Percentiles rank a stretch among this genome's conserved stretches.
phyloP scores from a whole-genome alignment of 2,888 invertebrate species.

The Chrysina gloriosa region DNA sequence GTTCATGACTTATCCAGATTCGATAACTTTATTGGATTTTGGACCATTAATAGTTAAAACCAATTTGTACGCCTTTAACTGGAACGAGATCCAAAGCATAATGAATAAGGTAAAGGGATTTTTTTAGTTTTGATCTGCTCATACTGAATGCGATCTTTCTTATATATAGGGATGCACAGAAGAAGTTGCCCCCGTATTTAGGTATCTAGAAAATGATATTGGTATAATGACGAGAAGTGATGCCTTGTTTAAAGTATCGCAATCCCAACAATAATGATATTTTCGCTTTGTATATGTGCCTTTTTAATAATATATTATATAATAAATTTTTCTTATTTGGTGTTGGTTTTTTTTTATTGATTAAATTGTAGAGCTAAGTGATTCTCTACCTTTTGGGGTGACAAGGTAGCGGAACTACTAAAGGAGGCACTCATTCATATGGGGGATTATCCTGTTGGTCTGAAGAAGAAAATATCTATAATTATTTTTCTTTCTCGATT shows the following conservation, averaged over 20 bases:
- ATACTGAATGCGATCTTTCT: slow-evolving; percentile 12
- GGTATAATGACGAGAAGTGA: slow-evolving; percentile 58
- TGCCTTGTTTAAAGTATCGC: slow-evolving; percentile 50
- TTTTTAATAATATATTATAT: not conserved
- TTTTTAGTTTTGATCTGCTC: not conserved
- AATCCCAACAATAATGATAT: slow-evolving; percentile 29
- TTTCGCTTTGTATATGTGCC: slow-evolving; percentile 33
- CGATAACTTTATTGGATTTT: slow-evolving; percentile 58
- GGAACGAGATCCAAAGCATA: slow-evolving; percentile 61
- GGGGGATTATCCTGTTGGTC: too few relatives aligned
- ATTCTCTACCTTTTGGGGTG: too few relatives aligned
- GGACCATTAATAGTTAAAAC: slow-evolving; percentile 59
- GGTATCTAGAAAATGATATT: slow-evolving; percentile 60
- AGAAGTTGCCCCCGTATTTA: slow-evolving; percentile 60
- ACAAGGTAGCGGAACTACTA: too few relatives aligned
- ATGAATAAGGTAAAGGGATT: slow-evolving; percentile 55
- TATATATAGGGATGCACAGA: slow-evolving; percentile 48
- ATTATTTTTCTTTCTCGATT: too few relatives aligned
- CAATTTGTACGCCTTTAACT: slow-evolving; percentile 60
- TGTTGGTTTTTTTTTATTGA: too few relatives aligned
- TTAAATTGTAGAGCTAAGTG: too few relatives aligned
- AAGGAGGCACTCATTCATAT: too few relatives aligned
- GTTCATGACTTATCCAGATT: slow-evolving; percentile 57
- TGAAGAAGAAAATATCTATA: too few relatives aligned
- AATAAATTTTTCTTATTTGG: too few relatives aligned